Conservation (phyloP, 2,113 vertebrate species). For the Cottus gobio region DNA sequence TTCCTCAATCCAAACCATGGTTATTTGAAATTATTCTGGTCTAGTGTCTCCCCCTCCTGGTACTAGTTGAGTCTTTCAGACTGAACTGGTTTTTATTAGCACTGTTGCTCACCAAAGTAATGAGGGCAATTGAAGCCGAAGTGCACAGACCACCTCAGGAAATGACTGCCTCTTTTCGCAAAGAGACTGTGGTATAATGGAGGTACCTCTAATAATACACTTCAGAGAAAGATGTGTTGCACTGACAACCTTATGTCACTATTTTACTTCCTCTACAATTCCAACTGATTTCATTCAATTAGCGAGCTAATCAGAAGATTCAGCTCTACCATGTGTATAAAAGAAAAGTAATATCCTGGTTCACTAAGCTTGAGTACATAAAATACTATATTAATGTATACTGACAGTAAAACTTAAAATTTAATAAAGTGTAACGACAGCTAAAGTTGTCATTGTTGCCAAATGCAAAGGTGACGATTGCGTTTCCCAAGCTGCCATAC, state of each 20-base stretch:
- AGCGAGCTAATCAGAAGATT: background rate
- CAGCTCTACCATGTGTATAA: background rate
- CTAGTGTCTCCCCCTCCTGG: constrained; percentile 65
- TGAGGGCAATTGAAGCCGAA: background rate
- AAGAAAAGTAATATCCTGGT: too few relatives aligned
- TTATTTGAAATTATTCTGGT: background rate
- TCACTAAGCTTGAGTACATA: too few relatives aligned
- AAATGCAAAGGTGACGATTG: background rate
- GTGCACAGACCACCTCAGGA: background rate
- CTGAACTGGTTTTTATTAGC: background rate
- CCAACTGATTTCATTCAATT: too few relatives aligned
- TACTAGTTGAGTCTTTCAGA: background rate
- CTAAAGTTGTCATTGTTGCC: background rate
- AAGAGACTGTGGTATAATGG: background rate
- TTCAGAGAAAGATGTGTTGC: too few relatives aligned
- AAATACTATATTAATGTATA: too few relatives aligned
- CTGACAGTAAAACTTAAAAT: too few relatives aligned
- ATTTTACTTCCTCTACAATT: too few relatives aligned
- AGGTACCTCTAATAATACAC: background rate
- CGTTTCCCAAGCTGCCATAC: too few relatives aligned
- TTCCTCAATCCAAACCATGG: too few relatives aligned
- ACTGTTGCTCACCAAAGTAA: background rate
- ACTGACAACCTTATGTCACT: too few relatives aligned
- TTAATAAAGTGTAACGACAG: too few relatives aligned
- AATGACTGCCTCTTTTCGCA: background rate